Evolutionary conservation across 2,113 vertebrate species (phyloP), one percentile per base, ranked within the genome.

Genomic region (Gymnorhina tibicen): DNA sequence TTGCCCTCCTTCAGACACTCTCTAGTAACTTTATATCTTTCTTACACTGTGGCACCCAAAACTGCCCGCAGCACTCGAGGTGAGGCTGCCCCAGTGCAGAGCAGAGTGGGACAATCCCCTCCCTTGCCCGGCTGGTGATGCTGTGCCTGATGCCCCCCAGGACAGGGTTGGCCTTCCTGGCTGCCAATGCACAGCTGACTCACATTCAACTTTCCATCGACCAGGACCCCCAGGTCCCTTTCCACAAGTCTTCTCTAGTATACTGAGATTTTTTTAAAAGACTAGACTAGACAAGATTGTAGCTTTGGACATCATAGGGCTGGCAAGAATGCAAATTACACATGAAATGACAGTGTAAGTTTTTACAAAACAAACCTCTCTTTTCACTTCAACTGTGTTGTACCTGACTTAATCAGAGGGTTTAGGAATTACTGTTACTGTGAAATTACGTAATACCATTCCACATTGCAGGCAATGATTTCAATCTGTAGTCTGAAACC

Each of bases 41-140:
- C 5, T 53, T 46, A 22, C 0, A 8, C 3, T 68, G 39, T 55
- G 30, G 4, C 17, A 13, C 47, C 47, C 47, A 30, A 3, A 62
- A 1, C 55, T 19, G 14, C 30, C 4, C n/a, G 2, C 30, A 60
- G 17, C 7, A 22, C 26, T 68, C 0, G 2, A 83, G n/a, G 14
- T 47, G 70, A 55, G 30, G 47, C 63, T 0, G 0, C 30, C 14
- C 11, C 39, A 68, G 46, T 0, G 3, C 62, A 76, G 41, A 76
- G 47, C 62, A 69, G 70, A 68, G 30, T 0, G 0, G 70, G 30
- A 69, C 47, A 55, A 13, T 69, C 41, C 39, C n/a, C 17, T 69
- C n/a, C 17, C n/a, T 55, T 26, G 5, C 5, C 28, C 0, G 0
- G 11, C 47, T 47, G n/a, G 11, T 0, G 0, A 16, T 47, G 41